These are phyloP conservation scores for Phaethon lepturus DNA, from an alignment of 2,113 vertebrate genomes.

Conservation along the genomic window DNA sequence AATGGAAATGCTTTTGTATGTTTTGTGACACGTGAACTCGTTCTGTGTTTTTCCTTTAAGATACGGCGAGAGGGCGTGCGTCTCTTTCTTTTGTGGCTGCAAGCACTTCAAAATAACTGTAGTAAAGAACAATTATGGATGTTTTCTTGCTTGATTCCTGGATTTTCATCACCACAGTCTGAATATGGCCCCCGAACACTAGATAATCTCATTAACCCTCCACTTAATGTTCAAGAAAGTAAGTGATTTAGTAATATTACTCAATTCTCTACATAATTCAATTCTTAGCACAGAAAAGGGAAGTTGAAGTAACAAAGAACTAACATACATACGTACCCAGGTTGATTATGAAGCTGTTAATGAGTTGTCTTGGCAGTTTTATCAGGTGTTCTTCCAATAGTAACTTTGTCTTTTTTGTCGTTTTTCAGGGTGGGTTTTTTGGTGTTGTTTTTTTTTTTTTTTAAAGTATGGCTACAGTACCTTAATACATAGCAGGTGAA, in stretches of 20 bases:
- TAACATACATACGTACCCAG: background rate
- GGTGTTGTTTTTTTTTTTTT: background rate
- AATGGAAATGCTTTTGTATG: background rate
- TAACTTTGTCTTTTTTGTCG: background rate
- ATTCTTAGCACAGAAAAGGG: background rate
- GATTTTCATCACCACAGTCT: constrained; percentile 91
- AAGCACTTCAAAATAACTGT: constrained; percentile 94
- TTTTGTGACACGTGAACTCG: background rate
- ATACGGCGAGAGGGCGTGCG: constrained; percentile 97
- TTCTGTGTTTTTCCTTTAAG: constrained; percentile 60
- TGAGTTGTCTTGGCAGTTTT: background rate
- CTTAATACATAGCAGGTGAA: background rate
- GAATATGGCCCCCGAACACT: constrained; percentile 90
- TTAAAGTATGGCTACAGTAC: background rate
- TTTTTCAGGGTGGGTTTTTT: background rate
- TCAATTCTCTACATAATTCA: background rate
- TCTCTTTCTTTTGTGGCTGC: constrained; percentile 96
- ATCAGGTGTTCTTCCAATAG: background rate
- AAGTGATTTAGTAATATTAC: constrained; percentile 63
- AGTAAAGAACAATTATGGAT: constrained; percentile 95
- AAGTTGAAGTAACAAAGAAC: background rate
- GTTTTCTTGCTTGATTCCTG: constrained; percentile 97
- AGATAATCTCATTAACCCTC: constrained; percentile 95
- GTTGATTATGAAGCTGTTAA: background rate
- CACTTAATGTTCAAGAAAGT: constrained; percentile 93